These are phyloP conservation scores for Carcharodon carcharias DNA, from an alignment of 2,797 vertebrate species.

Conservation along the genomic window DNA sequence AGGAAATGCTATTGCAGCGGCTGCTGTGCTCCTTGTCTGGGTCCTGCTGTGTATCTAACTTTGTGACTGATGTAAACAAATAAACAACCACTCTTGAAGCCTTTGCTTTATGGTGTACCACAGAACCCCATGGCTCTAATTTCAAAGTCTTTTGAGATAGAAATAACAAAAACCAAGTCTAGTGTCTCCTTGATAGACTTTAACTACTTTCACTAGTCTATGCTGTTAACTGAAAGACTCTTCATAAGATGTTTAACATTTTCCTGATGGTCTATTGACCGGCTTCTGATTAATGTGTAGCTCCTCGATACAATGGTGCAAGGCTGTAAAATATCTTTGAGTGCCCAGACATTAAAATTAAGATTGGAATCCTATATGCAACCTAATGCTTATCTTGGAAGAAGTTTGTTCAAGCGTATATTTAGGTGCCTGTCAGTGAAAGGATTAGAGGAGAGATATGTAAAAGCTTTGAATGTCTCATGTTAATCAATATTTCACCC, in stretches of 20 bases:
- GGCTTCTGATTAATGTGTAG: neutral
- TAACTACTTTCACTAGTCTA: neutral
- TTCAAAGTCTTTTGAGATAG: slow-evolving; percentile 17
- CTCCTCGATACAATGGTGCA: neutral
- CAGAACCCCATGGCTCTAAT: neutral
- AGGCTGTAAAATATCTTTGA: neutral
- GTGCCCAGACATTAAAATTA: neutral
- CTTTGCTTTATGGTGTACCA: neutral
- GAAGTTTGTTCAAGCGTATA: neutral
- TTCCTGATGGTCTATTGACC: neutral
- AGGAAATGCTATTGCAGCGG: neutral
- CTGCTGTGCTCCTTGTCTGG: slow-evolving; percentile 5
- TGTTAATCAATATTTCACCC: neutral
- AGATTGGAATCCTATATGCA: neutral
- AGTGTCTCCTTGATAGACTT: neutral
- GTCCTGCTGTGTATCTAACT: neutral
- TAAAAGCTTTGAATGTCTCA: neutral
- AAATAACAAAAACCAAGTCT: slow-evolving; percentile 23
- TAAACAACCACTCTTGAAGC: slow-evolving; percentile 28
- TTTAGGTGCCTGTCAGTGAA: neutral
- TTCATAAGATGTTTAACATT: neutral
- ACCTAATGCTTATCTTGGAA: neutral
- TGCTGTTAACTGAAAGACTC: neutral
- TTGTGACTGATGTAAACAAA: slow-evolving; percentile 13
- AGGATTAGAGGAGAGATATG: neutral